phyloP scores from a whole-genome alignment of 1,140 invertebrate genomes.

The Diabrotica undecimpunctata region DNA sequence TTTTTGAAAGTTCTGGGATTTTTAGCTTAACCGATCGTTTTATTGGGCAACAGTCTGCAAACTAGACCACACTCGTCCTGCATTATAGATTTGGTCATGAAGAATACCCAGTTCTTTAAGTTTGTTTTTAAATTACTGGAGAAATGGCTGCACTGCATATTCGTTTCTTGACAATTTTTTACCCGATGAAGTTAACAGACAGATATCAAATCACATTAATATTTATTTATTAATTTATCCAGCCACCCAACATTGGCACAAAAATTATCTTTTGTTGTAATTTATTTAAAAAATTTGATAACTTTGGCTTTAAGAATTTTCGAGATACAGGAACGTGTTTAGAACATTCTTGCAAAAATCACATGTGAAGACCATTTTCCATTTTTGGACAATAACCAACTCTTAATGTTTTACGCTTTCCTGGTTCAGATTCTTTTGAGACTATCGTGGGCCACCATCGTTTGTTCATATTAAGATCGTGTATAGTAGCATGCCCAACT shows the following conservation, averaged over 20 bases:
- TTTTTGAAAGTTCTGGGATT: too few species aligned
- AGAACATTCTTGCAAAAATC: conserved; percentile 33
- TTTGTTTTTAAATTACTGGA: conserved; percentile 20
- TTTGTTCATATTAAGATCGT: conserved; percentile 23
- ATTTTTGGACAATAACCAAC: conserved; percentile 29
- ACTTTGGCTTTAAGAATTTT: conserved; percentile 39
- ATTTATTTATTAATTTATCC: conserved; percentile 36
- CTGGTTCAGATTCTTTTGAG: conserved; percentile 23
- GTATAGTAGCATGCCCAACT: conserved; percentile 25
- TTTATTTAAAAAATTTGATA: conserved; percentile 37
- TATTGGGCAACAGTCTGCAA: conserved; percentile 8
- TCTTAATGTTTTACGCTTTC: conserved; percentile 29
- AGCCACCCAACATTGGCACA: conserved; percentile 31
- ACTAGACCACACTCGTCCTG: conserved; percentile 5
- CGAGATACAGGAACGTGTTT: conserved; percentile 34
- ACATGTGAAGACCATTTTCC: conserved; percentile 31
- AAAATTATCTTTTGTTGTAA: conserved; percentile 33
- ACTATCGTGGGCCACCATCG: conserved; percentile 9
- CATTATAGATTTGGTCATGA: conserved; percentile 6
- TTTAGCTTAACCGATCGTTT: too few species aligned
- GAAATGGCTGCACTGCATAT: conserved; percentile 26
- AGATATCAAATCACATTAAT: conserved; percentile 2
- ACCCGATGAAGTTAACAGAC: conserved; percentile 20
- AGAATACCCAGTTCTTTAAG: conserved; percentile 17
- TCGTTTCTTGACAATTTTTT: conserved; percentile 22